phyloP scores from a whole-genome alignment of 2,888 invertebrate genomes.

The Drosophila lacicola region DNA sequence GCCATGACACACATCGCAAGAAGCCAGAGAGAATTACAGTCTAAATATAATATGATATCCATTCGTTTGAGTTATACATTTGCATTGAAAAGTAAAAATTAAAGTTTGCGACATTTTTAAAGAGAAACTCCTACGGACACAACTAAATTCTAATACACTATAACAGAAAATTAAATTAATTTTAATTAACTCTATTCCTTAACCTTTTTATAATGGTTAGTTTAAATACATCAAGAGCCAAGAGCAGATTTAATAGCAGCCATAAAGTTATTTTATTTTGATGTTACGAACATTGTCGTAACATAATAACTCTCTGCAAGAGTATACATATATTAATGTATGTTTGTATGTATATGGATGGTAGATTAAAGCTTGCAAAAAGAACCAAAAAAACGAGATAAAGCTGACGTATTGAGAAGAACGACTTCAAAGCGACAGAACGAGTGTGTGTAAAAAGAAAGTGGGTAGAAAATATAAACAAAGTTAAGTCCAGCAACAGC shows the following conservation, averaged over 20 bases:
- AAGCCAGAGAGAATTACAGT: constrained; percentile 19
- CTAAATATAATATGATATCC: constrained; percentile 20
- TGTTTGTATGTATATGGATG: constrained; percentile 2
- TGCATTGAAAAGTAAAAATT: constrained; percentile 38
- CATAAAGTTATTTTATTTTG: background rate
- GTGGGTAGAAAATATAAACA: constrained; percentile 72
- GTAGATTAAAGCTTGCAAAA: constrained; percentile 35
- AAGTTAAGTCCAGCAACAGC: constrained; percentile 39
- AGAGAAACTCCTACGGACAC: background rate
- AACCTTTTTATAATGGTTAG: background rate
- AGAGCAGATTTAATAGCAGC: constrained; percentile 2
- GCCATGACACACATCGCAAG: constrained; percentile 37
- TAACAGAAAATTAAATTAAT: background rate
- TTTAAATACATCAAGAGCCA: too few relatives aligned
- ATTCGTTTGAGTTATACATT: constrained; percentile 39
- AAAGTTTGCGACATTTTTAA: constrained; percentile 11
- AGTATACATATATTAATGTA: background rate
- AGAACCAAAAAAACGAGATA: constrained; percentile 27
- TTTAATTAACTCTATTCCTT: background rate
- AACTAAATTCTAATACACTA: constrained; percentile 22
- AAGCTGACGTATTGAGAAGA: constrained; percentile 22
- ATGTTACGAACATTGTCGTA: constrained; percentile 14
- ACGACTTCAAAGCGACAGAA: constrained; percentile 20
- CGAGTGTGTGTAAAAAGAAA: constrained; percentile 66
- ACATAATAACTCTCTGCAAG: constrained; percentile 22